A percentile compares a stretch with the other conserved stretches of the same genome.
These are phyloP conservation scores for Microcebus griseorufus DNA, from an alignment of 2,113 vertebrate genomes.

Conservation along the genomic window DNA sequence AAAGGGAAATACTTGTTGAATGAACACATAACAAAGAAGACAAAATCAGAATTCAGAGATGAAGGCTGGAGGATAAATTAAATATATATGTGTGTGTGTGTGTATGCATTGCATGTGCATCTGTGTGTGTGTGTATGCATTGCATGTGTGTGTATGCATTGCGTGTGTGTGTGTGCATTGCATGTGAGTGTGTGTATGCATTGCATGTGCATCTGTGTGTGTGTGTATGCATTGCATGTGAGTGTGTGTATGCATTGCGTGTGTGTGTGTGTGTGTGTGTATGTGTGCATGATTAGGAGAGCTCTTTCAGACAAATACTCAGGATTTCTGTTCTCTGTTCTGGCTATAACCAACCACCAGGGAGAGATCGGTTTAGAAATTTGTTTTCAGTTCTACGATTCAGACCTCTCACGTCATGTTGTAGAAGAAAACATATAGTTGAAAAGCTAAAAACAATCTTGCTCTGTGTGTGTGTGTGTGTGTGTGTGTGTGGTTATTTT, in stretches of 20 bases:
- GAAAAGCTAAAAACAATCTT: constrained; percentile 24
- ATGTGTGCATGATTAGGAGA: not conserved
- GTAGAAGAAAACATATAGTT: not conserved
- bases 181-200: no score
- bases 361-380: constrained; percentile 20
- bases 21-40: not conserved
- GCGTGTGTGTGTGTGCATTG: not conserved
- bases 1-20: constrained; percentile 18
- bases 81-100: not conserved
- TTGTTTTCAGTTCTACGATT: not conserved
- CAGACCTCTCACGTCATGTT: not conserved
- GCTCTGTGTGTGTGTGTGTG: no score
- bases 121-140: no score
- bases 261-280: not conserved
- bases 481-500: not conserved
- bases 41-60: constrained; percentile 31
- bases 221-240: no score
- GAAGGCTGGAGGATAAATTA: not conserved
- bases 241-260: no score
- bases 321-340: not conserved
- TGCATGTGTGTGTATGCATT: no score
- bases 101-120: no score
- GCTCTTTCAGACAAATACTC: not conserved
- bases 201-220: no score
- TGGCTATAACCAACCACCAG: not conserved